These are phyloP conservation scores for Pontoporia blainvillei DNA, from an alignment of 2,113 vertebrate genomes.

Conservation along the genomic window DNA sequence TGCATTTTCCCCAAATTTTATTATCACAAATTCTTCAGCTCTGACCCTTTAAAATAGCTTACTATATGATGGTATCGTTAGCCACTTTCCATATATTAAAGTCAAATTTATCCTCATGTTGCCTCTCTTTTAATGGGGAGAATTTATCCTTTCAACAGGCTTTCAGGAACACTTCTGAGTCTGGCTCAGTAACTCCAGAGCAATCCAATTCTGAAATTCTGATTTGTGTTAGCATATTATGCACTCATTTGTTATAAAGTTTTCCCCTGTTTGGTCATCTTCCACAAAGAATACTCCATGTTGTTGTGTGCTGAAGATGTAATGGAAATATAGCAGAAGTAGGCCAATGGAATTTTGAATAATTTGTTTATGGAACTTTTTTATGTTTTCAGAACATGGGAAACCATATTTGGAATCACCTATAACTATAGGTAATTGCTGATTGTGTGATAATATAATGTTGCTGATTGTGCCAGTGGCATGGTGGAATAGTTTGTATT, in stretches of 20 bases:
- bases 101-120: not conserved
- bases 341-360: not conserved
- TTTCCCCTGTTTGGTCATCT: not conserved
- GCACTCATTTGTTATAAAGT: not conserved
- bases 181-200: not conserved
- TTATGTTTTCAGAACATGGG: not conserved
- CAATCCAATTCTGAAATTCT: not conserved
- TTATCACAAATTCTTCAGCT: not conserved
- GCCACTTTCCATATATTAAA: not conserved
- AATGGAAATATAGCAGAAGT: not conserved
- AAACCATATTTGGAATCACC: not conserved
- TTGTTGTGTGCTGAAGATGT: not conserved
- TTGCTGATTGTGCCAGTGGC: not conserved
- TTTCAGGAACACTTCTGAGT: not conserved
- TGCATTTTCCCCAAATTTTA: not conserved
- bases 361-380: not conserved
- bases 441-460: not conserved
- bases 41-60: not conserved
- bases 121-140: not conserved
- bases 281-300: not conserved
- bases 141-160: not conserved
- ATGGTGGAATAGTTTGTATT: not conserved
- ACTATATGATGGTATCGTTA: not conserved
- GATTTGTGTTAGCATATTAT: not conserved
- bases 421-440: not conserved